Percentiles rank a stretch among this genome's conserved stretches.
These are phyloP conservation scores for Trichonephila inaurata DNA, from an alignment of 1,140 invertebrate genomes.

Conservation along the genomic window DNA sequence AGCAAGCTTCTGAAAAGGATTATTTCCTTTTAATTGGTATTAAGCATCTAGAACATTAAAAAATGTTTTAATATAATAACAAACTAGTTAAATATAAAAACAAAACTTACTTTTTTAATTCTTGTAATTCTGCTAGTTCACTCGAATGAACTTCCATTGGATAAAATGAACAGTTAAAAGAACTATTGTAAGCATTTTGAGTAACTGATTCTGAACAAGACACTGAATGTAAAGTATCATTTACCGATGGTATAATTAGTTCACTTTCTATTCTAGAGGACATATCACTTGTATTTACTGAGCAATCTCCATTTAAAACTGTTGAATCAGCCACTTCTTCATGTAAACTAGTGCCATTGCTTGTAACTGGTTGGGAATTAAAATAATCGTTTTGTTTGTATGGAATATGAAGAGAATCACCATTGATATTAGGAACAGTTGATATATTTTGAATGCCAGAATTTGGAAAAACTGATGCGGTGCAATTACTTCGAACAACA, in stretches of 20 bases:
- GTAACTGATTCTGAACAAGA: slow-evolving; percentile 66
- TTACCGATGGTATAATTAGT: slow-evolving; percentile 56
- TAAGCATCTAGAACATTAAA: too few species aligned
- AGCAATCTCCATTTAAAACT: slow-evolving; percentile 67
- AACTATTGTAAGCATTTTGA: slow-evolving; percentile 57
- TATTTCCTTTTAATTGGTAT: too few species aligned
- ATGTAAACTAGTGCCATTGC: slow-evolving; percentile 37
- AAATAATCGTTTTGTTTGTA: slow-evolving; percentile 70
- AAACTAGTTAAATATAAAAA: background rate
- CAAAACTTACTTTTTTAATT: slow-evolving; percentile 78
- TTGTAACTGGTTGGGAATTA: slow-evolving; percentile 48
- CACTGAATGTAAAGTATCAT: slow-evolving; percentile 37
- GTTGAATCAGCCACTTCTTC: slow-evolving; percentile 45
- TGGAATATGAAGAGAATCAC: slow-evolving; percentile 50
- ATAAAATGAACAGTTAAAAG: slow-evolving; percentile 76
- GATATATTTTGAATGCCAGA: slow-evolving; percentile 41
- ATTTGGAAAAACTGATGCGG: slow-evolving; percentile 41
- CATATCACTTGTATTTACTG: slow-evolving; percentile 57
- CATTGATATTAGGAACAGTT: slow-evolving; percentile 66
- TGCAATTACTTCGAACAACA: slow-evolving; percentile 69
- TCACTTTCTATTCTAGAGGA: slow-evolving; percentile 66
- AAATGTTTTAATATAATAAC: too few species aligned
- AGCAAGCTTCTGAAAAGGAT: too few species aligned
- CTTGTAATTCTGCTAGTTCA: slow-evolving; percentile 78
- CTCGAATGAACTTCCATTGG: slow-evolving; percentile 76